Percentiles rank a stretch among this genome's conserved stretches.
Conservation (phyloP, 1,140 invertebrate species). For the Episyrphus balteatus region DNA sequence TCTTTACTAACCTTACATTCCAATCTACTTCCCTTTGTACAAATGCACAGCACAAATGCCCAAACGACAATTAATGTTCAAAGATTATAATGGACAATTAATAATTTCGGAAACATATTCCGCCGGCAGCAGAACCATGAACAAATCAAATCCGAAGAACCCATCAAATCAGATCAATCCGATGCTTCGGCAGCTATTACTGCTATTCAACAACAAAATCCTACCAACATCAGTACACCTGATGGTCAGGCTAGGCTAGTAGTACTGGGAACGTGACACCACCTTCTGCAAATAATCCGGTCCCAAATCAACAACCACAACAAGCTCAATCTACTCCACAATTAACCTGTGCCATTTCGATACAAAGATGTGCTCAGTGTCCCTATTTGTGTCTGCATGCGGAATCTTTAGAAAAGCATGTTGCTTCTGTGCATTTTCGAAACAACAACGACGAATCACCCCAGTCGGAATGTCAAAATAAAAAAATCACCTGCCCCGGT, state of each 20-base stretch:
- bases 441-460: slow-evolving; percentile 3
- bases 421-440: slow-evolving; percentile 8
- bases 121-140: slow-evolving; percentile 18
- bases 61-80: slow-evolving; percentile 23
- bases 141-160: slow-evolving; percentile 33
- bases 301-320: slow-evolving; percentile 9
- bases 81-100: too few species aligned
- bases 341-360: not conserved
- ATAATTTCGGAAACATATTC: slow-evolving; percentile 25
- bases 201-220: slow-evolving; percentile 21
- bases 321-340: slow-evolving; percentile 10
- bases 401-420: slow-evolving; percentile 10
- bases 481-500: slow-evolving; percentile 32
- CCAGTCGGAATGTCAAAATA: slow-evolving; percentile 17
- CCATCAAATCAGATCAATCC: slow-evolving; percentile 27
- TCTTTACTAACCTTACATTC: too few species aligned
- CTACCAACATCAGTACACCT: not conserved
- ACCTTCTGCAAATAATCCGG: not conserved
- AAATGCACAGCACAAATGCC: slow-evolving; percentile 29
- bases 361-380: slow-evolving; percentile 17
- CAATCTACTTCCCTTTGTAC: slow-evolving; percentile 21
- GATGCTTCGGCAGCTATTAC: slow-evolving; percentile 22
- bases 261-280: slow-evolving; percentile 3
- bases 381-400: slow-evolving; percentile 20
- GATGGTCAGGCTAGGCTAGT: slow-evolving; percentile 4